Percentiles rank a stretch among this genome's conserved stretches.
These are phyloP conservation scores for Hirtodrosophila confusa DNA, from an alignment of 2,888 invertebrate genomes.

Conservation along the genomic window DNA sequence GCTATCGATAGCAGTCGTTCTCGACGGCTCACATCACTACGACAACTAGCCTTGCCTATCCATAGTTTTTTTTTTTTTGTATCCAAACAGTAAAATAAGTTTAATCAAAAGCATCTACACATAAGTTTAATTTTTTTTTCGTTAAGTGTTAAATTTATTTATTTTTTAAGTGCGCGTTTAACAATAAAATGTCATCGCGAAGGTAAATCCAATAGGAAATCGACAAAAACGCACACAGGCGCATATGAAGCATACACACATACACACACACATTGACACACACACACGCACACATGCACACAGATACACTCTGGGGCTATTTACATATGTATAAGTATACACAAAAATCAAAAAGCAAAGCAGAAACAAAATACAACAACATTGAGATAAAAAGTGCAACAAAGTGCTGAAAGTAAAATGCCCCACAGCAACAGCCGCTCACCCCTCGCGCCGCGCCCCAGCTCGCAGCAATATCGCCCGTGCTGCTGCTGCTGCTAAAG, in stretches of 20 bases:
- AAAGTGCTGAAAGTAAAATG: constrained; percentile 49
- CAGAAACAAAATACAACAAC: constrained; percentile 48
- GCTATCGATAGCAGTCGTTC: constrained; percentile 46
- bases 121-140: constrained; percentile 71
- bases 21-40: constrained; percentile 58
- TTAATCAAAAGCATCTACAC: constrained; percentile 68
- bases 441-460: neutral
- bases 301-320: constrained; percentile 64
- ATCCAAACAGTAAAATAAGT: constrained; percentile 74
- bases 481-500: neutral
- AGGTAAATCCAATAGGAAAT: constrained; percentile 77
- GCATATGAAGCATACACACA: constrained; percentile 21
- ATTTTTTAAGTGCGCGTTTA: constrained; percentile 75
- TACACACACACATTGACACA: constrained; percentile 31
- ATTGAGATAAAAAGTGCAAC: constrained; percentile 62
- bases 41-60: constrained; percentile 66
- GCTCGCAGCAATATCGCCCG: constrained; percentile 16
- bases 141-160: constrained; percentile 72
- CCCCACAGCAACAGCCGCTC: constrained; percentile 21
- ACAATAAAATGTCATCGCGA: constrained; percentile 83
- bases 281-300: constrained; percentile 33
- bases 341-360: constrained; percentile 53
- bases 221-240: constrained; percentile 48
- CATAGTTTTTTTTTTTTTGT: constrained; percentile 69
- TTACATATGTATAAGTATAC: constrained; percentile 75